Conservation (phyloP, 2,113 vertebrate genomes). For the Eidolon helvum region DNA sequence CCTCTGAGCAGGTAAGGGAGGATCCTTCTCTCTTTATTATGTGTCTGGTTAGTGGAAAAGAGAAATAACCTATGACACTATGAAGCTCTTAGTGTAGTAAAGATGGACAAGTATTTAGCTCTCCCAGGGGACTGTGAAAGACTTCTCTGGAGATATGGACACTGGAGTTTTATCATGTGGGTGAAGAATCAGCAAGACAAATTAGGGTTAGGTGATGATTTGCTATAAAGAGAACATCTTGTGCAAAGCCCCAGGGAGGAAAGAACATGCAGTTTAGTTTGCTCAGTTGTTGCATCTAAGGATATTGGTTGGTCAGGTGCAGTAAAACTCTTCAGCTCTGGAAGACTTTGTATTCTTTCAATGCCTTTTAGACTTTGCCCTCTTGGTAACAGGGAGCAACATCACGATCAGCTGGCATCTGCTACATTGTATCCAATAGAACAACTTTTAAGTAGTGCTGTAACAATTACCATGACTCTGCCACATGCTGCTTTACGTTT, state of each 20-base stretch:
- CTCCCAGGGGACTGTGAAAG: accelerated
- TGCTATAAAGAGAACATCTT: not conserved
- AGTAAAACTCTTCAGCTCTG: not conserved
- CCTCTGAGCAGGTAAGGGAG: not conserved
- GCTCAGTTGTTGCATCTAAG: not conserved
- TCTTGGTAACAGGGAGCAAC: not conserved
- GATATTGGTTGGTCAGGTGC: not conserved
- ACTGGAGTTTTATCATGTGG: not conserved
- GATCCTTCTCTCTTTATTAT: not conserved
- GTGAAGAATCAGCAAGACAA: not conserved
- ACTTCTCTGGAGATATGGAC: not conserved
- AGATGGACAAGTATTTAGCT: not conserved
- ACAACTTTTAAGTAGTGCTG: not conserved
- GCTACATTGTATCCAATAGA: not conserved
- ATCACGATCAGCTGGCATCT: not conserved
- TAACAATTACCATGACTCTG: not conserved
- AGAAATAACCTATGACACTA: not conserved
- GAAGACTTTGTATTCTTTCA: not conserved
- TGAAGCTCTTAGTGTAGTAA: not conserved
- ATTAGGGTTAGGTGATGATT: not conserved
- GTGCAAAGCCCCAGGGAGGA: not conserved
- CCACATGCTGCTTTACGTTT: not conserved
- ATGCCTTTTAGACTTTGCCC: not conserved
- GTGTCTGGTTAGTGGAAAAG: not conserved
- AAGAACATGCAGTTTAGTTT: not conserved